Evolutionary conservation across 2,888 invertebrate species (phyloP), one percentile per base, ranked within the genome.

Genomic region (Clistopyga incitator): DNA sequence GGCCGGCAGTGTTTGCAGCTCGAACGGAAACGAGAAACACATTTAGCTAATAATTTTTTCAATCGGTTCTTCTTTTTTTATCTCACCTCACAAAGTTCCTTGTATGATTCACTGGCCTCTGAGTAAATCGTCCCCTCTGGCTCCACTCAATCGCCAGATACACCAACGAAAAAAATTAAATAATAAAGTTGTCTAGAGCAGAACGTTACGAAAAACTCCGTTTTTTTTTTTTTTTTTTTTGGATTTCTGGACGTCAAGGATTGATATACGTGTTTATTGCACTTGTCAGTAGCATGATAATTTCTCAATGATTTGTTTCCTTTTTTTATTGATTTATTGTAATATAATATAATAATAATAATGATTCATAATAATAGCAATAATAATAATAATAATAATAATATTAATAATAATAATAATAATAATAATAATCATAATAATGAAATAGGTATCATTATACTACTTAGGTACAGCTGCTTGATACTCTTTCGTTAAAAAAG

Each of bases 381-480:
- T 82, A 84, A 86, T 86, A 78, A 86, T 81, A 77, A 81, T 79
- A 82, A 86, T 86, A 84, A 85, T 85, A 81, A 84, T 84, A 59
- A 78, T 77, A 54, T 45, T 81, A 81, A 87, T 87, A 87, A 87
- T 86, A 82, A 84, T 84, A 86, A 84, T 85, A 86, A 86, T 87
- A 86, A 86, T 87, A 87, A 87, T 86, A 83, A 86, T 86, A 80
- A 87, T 87, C 76, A 86, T 87, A 84, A 85, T 87, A 86, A 87
- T 86, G 79, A 86, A 89, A 88, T 88, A 90, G 87, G 87, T 89
- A 89, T 89, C 84, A 85, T 89, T 91, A 91, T 86, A 87, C 91
- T 92, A 92, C 89, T 92, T 91, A 92, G 92, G 92, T 92, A 92
- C 92, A 90, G 90, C 89, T 92, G 91, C 90, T 90, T 91, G 90